phyloP scores from a whole-genome alignment of 2,888 invertebrate species.

The Prosopocoilus inquinatus region DNA sequence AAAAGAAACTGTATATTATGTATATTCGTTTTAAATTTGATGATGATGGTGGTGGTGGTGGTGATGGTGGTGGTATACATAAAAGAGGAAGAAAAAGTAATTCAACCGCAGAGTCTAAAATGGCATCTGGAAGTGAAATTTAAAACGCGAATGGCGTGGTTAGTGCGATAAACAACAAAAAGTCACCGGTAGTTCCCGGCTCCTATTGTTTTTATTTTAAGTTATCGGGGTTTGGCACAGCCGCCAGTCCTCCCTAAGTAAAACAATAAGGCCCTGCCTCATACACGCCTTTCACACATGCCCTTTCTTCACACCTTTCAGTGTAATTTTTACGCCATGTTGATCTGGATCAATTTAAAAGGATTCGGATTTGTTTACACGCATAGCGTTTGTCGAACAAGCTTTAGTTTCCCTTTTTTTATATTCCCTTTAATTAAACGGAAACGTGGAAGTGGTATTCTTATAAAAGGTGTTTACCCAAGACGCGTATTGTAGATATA shows the following conservation, averaged over 20 bases:
- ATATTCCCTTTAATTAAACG: neutral
- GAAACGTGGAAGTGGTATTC: no score
- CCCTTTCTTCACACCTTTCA: constrained; percentile 32
- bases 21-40: no score
- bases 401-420: neutral
- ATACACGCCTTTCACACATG: constrained; percentile 33
- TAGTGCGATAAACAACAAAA: constrained; percentile 20
- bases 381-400: constrained; percentile 5
- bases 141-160: constrained; percentile 27
- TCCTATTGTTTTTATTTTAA: constrained; percentile 27
- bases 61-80: no score
- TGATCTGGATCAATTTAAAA: constrained; percentile 31
- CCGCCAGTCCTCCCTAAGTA: constrained; percentile 26
- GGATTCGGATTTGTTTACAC: constrained; percentile 32
- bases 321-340: constrained; percentile 32
- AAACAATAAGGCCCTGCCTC: constrained; percentile 30
- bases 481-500: no score
- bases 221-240: constrained; percentile 22
- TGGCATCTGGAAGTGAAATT: constrained; percentile 31
- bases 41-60: no score
- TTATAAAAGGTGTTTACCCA: no score
- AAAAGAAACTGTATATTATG: no score
- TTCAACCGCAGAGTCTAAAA: constrained; percentile 15
- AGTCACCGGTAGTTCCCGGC: constrained; percentile 29
- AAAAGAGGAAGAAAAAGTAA: no score